phyloP scores from a whole-genome alignment of 2,113 vertebrate species.

The Elgaria multicarinata region DNA sequence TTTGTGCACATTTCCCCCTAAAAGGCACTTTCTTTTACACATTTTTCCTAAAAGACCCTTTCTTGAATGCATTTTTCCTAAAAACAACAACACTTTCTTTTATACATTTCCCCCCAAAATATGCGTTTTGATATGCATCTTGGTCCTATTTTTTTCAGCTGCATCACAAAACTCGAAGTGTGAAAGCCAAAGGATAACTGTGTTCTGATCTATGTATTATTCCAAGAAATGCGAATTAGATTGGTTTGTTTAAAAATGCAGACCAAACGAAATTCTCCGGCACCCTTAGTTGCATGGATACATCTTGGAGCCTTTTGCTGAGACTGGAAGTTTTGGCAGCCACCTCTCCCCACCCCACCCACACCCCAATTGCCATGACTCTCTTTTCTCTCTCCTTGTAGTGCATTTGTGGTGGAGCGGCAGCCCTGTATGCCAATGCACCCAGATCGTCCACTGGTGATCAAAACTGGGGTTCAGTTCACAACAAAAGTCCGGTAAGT shows the following conservation, averaged over 20 bases:
- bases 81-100: neutral
- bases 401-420: conserved; percentile 95
- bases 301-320: neutral
- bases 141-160: too few relatives aligned
- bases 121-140: too few relatives aligned
- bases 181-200: neutral
- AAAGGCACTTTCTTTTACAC: too few relatives aligned
- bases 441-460: conserved; percentile 95
- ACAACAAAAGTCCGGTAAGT: conserved; percentile 98
- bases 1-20: neutral
- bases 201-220: neutral
- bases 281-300: neutral
- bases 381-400: conserved; percentile 56
- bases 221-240: neutral
- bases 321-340: neutral
- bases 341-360: accelerated
- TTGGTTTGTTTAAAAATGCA: neutral
- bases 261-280: neutral
- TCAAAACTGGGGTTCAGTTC: conserved; percentile 98
- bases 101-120: neutral
- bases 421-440: conserved; percentile 99
- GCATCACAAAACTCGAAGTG: neutral
- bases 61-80: neutral
- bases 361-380: neutral
- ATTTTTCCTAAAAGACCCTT: neutral